Base-by-base conservation (phyloP, 2,888 invertebrate species). In the Hirtodrosophila confusa region DNA sequence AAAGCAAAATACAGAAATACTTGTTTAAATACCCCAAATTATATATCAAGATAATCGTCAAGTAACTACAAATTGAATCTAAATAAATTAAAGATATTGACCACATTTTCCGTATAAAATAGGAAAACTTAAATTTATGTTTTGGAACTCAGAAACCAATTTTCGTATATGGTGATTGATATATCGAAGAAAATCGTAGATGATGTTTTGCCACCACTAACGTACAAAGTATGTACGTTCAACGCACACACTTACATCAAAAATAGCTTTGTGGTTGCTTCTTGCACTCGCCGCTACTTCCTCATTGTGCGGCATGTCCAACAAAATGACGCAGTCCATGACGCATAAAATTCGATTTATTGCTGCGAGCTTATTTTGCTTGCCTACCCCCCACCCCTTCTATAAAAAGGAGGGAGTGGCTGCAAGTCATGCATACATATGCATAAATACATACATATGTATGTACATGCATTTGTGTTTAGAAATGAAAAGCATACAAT, bases 281-380 rank as follows among this genome's bases (percentile, higher is more conserved):
- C 56, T 66, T 66, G 66, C 65, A 64, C 29, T 36, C 36, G 40
- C 24, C 10, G 33, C 51, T 50, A 72, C 56, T 77, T 77, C 73
- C 78, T 66, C 57, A 72, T 60, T 72, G 60, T 61, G 56, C 49
- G 57, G 73, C 77, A 65, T 66, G 51, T 55, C 78, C 66, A 78
- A 77, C 37, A 67, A 74, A 69, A 74, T 78, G 79, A 75, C 79
- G 76, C 71, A 76, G 65, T 66, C 61, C 67, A 73, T 73, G 73
- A 73, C 73, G 73, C 73, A 73, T 73, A 72, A 39, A 57, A 41
- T 71, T 70, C 45, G 60, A 50, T 72, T 53, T 44, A 72, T 49
- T 43, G 35, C 45, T 40, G 11, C 35, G 55, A 62, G 40, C 39
- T 33, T 17, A 55, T 61, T 61, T 62, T 53, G 40, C 36, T 27